Percentiles rank a stretch among this genome's conserved stretches.
Evolutionary conservation across 2,113 vertebrate genomes (phyloP).

Genomic region (Gambusia affinis): DNA sequence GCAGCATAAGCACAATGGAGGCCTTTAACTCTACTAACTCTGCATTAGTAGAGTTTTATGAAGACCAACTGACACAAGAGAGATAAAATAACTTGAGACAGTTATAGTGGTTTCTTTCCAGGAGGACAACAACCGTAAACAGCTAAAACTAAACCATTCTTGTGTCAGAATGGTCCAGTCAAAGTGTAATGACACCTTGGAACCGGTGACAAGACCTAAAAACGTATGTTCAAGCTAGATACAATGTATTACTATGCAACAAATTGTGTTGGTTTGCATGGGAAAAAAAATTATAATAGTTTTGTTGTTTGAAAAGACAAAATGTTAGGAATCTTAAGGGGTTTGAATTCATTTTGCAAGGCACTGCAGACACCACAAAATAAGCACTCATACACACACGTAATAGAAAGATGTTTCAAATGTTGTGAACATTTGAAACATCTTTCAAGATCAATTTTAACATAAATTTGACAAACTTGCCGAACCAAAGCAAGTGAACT

Average conservation of each 20-base stretch:
- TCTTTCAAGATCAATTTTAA: too few relatives aligned
- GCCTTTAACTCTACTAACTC: neutral
- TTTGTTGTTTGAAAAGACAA: neutral
- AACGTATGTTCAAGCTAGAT: too few relatives aligned
- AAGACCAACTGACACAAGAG: neutral
- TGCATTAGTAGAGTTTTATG: neutral
- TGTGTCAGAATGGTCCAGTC: neutral
- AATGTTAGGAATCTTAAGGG: neutral
- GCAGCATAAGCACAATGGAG: neutral
- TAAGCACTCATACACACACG: constrained; percentile 51
- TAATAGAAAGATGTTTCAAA: constrained; percentile 33
- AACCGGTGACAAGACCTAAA: neutral
- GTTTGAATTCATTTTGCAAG: neutral
- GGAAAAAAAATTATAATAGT: too few relatives aligned
- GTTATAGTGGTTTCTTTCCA: too few relatives aligned
- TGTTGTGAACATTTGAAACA: constrained; percentile 37
- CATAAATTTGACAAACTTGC: constrained; percentile 70
- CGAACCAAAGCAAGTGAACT: constrained; percentile 68
- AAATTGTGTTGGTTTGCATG: too few relatives aligned
- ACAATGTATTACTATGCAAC: too few relatives aligned
- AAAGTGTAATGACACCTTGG: neutral
- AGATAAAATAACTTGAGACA: neutral
- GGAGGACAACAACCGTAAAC: too few relatives aligned
- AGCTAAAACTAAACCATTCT: too few relatives aligned
- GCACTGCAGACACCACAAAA: constrained; percentile 30